Base-by-base conservation (phyloP, 2,888 invertebrate species). In the Ischnus inquisitorius region DNA sequence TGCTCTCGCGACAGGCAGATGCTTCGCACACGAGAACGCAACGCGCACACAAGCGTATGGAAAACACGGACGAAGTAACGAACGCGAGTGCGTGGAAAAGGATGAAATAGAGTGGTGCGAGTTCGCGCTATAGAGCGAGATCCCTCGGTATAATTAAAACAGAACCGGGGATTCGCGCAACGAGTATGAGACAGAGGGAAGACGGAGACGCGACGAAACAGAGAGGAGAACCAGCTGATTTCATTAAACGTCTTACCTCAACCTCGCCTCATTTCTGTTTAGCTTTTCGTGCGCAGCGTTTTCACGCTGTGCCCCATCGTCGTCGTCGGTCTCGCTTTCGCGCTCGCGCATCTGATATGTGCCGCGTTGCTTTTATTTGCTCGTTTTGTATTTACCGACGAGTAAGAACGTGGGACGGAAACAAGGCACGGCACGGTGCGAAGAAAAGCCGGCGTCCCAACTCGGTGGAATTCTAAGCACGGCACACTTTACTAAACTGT, bases 171-270 rank as follows among this genome's bases (percentile, higher is more conserved):
- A 72, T 8, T 34, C 67, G 54, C 79, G 62, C 43, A 57, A 67
- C 62, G 68, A 64, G 80, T 74, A 67, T 60, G 25, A n/a, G 43
- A 10, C 62, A 62, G 67, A 60, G 60, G 72, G 76, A 77, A n/a
- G 69, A 54, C n/a, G n/a, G n/a, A 67, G 51, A 48, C 4, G 74
- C 46, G 48, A 51, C 48, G 48, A 65, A 51, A 41, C 16, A 41
- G 64, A 75, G 69, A 25, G 60, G 72, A 10, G 83, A 84, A 83
- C 87, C 86, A 83, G 88, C 88, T 88, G 88, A 89, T 90, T 90
- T 90, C 88, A 90, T 90, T 90, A 89, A 88, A 88, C 88, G 87
- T 88, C 88, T 89, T 89, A 89, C 88, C 88, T 88, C 86, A 85
- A 75, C 83, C 85, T 86, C 85, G 87, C 85, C 87, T 87, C 86